A percentile compares a stretch with the other conserved stretches of the same genome.
These are phyloP conservation scores for Battus philenor DNA, from an alignment of 1,140 invertebrate species.

Conservation along the genomic window DNA sequence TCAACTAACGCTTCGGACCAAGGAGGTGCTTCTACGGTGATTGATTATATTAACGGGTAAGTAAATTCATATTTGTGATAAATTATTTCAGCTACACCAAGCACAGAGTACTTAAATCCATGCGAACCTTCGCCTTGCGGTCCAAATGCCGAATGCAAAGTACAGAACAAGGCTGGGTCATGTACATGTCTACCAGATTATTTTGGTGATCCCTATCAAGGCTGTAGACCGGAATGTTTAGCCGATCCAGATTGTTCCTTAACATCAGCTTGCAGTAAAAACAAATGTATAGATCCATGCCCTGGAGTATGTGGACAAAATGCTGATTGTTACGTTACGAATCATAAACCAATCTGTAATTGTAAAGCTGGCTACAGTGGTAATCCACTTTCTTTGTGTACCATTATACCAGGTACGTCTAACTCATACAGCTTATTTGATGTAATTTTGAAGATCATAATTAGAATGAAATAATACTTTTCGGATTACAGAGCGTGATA, in stretches of 20 bases:
- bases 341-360: conserved; percentile 86
- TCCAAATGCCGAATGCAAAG: conserved; percentile 82
- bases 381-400: conserved; percentile 83
- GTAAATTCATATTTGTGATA: conserved; percentile 46
- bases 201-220: conserved; percentile 87
- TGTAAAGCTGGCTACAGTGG: conserved; percentile 85
- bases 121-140: conserved; percentile 87
- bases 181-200: conserved; percentile 85
- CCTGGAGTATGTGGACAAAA: conserved; percentile 87
- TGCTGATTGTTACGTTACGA: conserved; percentile 86
- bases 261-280: conserved; percentile 84
- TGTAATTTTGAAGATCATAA: conserved; percentile 3
- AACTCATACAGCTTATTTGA: conserved; percentile 7
- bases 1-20: conserved; percentile 73
- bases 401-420: conserved; percentile 45
- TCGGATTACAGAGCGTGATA: conserved; percentile 42
- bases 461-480: not conserved
- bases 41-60: conserved; percentile 48
- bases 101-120: conserved; percentile 76
- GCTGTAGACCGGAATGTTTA: conserved; percentile 87
- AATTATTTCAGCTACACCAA: conserved; percentile 65
- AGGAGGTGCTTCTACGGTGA: conserved; percentile 67
- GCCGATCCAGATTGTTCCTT: conserved; percentile 86
- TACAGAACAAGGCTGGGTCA: conserved; percentile 79
- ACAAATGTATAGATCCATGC: conserved; percentile 89